These are phyloP conservation scores for Alcedo atthis DNA, from an alignment of 2,797 vertebrate species.

Conservation along the genomic window DNA sequence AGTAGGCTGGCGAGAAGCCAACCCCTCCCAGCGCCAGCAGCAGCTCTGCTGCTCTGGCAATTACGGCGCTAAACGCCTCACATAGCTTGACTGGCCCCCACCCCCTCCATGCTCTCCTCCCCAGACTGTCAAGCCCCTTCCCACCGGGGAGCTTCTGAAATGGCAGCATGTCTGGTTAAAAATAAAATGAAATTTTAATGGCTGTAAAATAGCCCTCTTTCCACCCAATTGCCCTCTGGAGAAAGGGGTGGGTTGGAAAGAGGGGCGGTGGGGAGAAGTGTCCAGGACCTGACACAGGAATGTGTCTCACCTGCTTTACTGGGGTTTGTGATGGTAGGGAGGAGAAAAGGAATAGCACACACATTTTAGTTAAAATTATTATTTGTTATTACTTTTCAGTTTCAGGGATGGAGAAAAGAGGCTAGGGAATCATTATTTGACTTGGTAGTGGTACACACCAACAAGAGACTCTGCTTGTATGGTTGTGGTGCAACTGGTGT, in stretches of 20 bases:
- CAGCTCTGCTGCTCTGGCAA: neutral
- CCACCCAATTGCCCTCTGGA: neutral
- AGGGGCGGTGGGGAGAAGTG: neutral
- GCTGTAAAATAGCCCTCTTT: slow-evolving; percentile 46
- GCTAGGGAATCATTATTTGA: neutral
- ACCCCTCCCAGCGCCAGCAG: neutral
- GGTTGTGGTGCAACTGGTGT: neutral
- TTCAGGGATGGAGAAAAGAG: neutral
- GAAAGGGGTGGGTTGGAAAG: neutral
- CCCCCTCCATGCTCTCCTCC: neutral
- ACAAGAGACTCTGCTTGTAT: accelerated
- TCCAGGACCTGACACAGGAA: neutral
- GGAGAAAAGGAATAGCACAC: neutral
- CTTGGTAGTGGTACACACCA: accelerated
- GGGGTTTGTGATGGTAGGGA: neutral
- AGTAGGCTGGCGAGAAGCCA: slow-evolving; percentile 44
- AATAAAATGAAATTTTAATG: slow-evolving; percentile 75
- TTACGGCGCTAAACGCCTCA: neutral
- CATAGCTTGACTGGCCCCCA: neutral
- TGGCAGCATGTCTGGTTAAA: slow-evolving; percentile 53
- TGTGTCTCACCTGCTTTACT: neutral
- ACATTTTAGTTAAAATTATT: neutral
- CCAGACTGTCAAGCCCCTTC: slow-evolving; percentile 33
- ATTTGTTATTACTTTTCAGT: neutral
- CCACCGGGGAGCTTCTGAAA: slow-evolving; percentile 59